A percentile compares a stretch with the other conserved stretches of the same genome.
Evolutionary conservation across 2,797 vertebrate species (phyloP).

Genomic region (Sylvia borin): DNA sequence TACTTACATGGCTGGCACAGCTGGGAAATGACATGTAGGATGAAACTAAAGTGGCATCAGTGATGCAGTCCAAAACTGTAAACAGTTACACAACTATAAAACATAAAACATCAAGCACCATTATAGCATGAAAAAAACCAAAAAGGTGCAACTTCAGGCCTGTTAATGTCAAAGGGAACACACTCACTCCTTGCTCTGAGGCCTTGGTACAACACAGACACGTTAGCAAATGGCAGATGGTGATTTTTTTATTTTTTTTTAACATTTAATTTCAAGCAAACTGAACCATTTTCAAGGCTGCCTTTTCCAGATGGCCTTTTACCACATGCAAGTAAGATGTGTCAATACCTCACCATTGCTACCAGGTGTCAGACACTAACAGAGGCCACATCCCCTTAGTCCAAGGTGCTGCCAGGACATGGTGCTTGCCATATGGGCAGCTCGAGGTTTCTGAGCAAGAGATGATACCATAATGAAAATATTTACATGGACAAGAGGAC

Average conservation of each 20-base stretch:
- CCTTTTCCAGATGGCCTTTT: slow-evolving; percentile 8
- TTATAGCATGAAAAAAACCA: not conserved
- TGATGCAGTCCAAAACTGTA: not conserved
- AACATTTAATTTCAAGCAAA: slow-evolving; percentile 16
- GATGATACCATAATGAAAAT: not conserved
- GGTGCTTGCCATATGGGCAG: not conserved
- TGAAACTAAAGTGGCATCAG: not conserved
- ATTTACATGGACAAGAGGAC: not conserved
- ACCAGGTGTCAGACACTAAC: slow-evolving; percentile 34
- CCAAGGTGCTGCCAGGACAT: slow-evolving; percentile 9
- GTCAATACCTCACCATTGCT: slow-evolving; percentile 31
- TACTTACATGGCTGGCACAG: not conserved
- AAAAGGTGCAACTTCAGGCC: not conserved
- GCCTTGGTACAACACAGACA: not conserved
- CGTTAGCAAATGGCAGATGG: not conserved
- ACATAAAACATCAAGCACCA: not conserved
- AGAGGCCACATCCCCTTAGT: not conserved
- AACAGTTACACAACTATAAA: not conserved
- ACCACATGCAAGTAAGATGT: slow-evolving; percentile 15
- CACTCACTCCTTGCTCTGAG: not conserved
- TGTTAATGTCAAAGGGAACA: not conserved
- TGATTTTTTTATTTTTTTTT: not conserved
- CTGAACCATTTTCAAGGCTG: not conserved
- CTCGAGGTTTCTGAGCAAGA: slow-evolving; percentile 13
- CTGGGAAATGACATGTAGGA: not conserved